Evolutionary conservation across 2,797 vertebrate species (phyloP), one percentile per base, ranked within the genome.

Genomic region (Danio tinwini): DNA sequence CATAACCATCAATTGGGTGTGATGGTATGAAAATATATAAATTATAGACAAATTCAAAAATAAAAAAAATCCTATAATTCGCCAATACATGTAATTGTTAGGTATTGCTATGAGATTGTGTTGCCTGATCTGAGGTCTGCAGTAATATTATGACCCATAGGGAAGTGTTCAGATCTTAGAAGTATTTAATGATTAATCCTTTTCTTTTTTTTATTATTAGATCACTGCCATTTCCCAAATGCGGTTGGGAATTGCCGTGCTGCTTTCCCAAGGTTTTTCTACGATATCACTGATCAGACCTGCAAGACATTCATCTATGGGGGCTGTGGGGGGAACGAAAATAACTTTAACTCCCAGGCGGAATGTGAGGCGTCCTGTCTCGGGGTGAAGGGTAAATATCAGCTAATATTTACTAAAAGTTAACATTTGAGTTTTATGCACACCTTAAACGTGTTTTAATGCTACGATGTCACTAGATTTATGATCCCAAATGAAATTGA

Each of bases 291-390:
- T 7, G 85, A 63, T 10, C 73, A 87, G 55, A 89, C n/a, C 74
- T 95, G 94, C 68, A 52, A 17, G 44, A 0, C 0, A 0, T 95
- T 95, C 72, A 37, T 82, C 63, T 95, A 91, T 0, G 94, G 94
- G 0, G 93, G 94, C 58, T 95, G 94, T 17, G 71, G 29, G 0
- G 87, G 80, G 56, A 95, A 95, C 53, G n/a, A 0, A 0, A 95
- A 95, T 90, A 93, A 93, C 85, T 95, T 94, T 17, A 50, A 86
- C 0, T 59, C 86, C 5, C 16, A 52, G 82, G 82, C 80, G 0
- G 81, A 86, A 9, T 95, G 94, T 64, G 21, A 85, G 45, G 17
- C 53, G 0, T 5, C 52, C 8, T 88, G 94, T 85, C 53, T 4
- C 2, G 85, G 88, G 17, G 90, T 93, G 12, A 81, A 76, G 50